phyloP scores from a whole-genome alignment of 2,113 vertebrate genomes.

The Furnarius figulus region DNA sequence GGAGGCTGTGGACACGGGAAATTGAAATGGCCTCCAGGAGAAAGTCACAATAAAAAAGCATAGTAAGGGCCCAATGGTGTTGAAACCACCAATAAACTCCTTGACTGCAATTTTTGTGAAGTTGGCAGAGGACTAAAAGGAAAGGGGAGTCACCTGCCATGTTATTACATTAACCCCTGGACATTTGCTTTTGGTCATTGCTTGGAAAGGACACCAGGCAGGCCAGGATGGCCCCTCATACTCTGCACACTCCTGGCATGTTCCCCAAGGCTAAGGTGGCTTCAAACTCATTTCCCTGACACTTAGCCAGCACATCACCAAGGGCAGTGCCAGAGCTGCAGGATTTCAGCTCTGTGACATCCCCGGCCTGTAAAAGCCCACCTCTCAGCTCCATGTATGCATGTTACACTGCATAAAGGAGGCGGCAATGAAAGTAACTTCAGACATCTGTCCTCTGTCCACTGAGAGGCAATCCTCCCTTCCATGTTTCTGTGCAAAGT shows the following conservation, averaged over 20 bases:
- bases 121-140: not conserved
- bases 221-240: accelerated
- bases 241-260: accelerated
- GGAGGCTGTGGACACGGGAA: accelerated
- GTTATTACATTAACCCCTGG: not conserved
- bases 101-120: not conserved
- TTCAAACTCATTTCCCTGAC: not conserved
- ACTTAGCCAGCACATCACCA: not conserved
- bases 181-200: not conserved
- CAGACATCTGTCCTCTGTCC: not conserved
- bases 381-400: not conserved
- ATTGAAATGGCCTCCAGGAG: not conserved
- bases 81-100: not conserved
- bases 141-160: not conserved
- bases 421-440: not conserved
- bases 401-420: not conserved
- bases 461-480: accelerated
- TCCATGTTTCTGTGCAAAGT: not conserved
- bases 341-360: not conserved
- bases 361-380: not conserved
- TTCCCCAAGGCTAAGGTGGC: not conserved
- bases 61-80: not conserved
- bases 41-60: not conserved
- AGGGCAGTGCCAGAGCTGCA: not conserved
- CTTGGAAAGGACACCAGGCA: not conserved